Evolutionary conservation across 2,797 vertebrate species (phyloP), one percentile per base, ranked within the genome.

Genomic region (Triplophysa bombifrons): DNA sequence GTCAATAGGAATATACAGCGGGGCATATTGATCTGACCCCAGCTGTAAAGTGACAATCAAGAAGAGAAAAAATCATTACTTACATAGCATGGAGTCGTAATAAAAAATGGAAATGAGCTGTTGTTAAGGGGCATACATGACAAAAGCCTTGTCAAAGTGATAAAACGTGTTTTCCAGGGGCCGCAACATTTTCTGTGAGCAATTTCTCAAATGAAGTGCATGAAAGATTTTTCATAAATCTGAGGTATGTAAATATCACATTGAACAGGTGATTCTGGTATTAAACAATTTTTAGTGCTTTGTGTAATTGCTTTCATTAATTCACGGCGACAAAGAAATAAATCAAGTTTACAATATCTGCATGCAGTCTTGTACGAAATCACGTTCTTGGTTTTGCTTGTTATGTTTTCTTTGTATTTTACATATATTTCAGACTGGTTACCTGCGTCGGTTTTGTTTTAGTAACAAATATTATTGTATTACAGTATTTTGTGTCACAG

Each of bases 101-200:
- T 80, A 48, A 58, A 22, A 38, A 78, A 58, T 27, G 71, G 41
- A 56, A 13, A 51, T 41, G 22, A 61, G 78, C 27, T 74, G 53
- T 25, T 80, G 12, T 68, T 46, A 74, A 74, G 20, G 6, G 64
- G 63, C 5, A 51, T 34, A 44, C 13, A 19, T 64, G 77, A 38
- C 60, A 19, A 73, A 68, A 7, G 38, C 41, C n/a, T 68, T 74
- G 71, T 58, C 60, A 58, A 16, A 66, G 25, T 68, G 63, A 67
- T 68, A 48, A 73, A 73, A 25, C 20, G 67, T 67, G 14, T 25
- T 80, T 58, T 58, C 7, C 9, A 44, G 8, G 38, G 14, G 9
- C 30, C 34, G 34, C 34, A 38, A 41, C 41, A 11, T 41, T 70
- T 55, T 55, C 50, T 2, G 34, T 70, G 27, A 70, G 11, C 11